Evolutionary conservation across 2,888 invertebrate genomes (phyloP).

Genomic region (Opisthograptis luteolata): DNA sequence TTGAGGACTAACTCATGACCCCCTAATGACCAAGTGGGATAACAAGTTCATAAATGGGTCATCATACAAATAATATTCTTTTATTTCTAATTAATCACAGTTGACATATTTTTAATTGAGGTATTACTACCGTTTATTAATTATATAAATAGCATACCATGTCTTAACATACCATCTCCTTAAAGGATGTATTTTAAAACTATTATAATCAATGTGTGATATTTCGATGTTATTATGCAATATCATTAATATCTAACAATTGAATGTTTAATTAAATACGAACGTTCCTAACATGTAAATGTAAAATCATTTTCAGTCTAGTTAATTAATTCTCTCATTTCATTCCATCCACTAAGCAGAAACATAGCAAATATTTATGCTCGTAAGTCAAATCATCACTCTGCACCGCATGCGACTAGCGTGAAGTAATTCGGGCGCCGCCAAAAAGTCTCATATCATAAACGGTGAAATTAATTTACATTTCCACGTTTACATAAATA

Average conservation of each 20-base stretch:
- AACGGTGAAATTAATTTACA: slow-evolving; percentile 74
- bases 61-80: no score
- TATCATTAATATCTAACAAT: no score
- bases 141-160: no score
- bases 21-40: slow-evolving; percentile 23
- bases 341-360: slow-evolving; percentile 6
- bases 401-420: slow-evolving; percentile 39
- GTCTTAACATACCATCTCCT: no score
- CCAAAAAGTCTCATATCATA: slow-evolving; percentile 67
- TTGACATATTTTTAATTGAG: no score
- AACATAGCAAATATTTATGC: slow-evolving; percentile 10
- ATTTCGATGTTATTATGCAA: no score
- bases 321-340: slow-evolving; percentile 14
- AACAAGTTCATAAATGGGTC: slow-evolving; percentile 19
- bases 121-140: no score
- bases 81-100: no score
- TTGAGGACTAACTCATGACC: slow-evolving; percentile 49
- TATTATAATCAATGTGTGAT: no score
- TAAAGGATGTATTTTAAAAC: no score
- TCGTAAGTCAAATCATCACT: slow-evolving; percentile 32
- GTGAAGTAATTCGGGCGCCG: slow-evolving; percentile 53
- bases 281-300: background rate
- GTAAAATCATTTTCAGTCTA: slow-evolving; percentile 8
- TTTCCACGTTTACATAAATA: slow-evolving; percentile 72
- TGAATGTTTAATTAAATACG: background rate